Conservation (phyloP, 2,113 vertebrate genomes). For the Tachuris rubrigastra region DNA sequence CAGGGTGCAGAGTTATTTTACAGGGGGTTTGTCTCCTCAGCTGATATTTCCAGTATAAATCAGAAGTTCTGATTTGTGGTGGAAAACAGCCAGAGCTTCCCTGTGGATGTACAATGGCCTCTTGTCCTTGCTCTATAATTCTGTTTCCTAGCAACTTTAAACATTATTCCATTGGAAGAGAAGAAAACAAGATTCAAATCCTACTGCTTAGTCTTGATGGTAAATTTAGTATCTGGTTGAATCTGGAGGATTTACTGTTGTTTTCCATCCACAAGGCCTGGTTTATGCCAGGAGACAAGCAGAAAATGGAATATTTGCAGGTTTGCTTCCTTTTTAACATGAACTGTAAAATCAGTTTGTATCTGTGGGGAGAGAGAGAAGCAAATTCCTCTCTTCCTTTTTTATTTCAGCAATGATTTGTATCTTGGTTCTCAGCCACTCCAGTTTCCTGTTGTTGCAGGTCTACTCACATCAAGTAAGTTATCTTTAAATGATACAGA, state of each 20-base stretch:
- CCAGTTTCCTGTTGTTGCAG: background rate
- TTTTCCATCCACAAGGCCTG: background rate
- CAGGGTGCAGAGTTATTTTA: background rate
- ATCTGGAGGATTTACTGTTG: background rate
- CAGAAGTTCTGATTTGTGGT: background rate
- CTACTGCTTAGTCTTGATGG: background rate
- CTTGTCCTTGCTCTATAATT: background rate
- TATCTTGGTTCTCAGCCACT: background rate
- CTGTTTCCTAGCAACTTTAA: background rate
- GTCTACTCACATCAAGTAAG: background rate
- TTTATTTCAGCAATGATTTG: background rate
- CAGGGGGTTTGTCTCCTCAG: background rate
- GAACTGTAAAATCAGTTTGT: background rate
- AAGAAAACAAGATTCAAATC: background rate
- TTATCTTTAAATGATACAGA: background rate
- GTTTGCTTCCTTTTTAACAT: background rate
- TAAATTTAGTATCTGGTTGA: background rate
- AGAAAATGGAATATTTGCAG: background rate
- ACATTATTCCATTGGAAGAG: background rate
- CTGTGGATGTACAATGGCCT: background rate
- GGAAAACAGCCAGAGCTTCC: background rate
- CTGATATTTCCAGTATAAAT: background rate
- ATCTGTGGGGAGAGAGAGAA: background rate
- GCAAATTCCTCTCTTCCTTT: background rate
- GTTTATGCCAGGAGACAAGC: constrained; percentile 3